These are phyloP conservation scores for Lonchura striata DNA, from an alignment of 2,113 vertebrate genomes.

Conservation along the genomic window DNA sequence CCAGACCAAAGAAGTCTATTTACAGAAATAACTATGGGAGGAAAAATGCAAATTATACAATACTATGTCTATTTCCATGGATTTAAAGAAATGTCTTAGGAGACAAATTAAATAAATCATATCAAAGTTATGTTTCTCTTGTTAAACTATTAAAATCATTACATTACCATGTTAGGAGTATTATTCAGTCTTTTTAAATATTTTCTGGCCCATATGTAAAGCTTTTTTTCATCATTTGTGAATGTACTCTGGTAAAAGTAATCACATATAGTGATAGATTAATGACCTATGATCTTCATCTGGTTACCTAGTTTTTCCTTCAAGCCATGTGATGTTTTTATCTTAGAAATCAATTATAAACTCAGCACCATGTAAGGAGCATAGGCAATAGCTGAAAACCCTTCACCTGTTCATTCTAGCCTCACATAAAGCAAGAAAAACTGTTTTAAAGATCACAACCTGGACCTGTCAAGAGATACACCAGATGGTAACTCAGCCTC, in stretches of 20 bases:
- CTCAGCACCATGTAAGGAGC: background rate
- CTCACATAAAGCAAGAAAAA: background rate
- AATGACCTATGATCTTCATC: background rate
- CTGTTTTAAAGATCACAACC: background rate
- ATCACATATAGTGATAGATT: background rate
- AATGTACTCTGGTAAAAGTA: background rate
- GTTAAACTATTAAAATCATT: background rate
- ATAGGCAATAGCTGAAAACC: background rate
- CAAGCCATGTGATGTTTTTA: background rate
- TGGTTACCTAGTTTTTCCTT: background rate
- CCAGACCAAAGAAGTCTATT: background rate
- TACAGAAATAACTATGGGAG: background rate
- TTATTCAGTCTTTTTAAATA: background rate
- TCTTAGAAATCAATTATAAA: background rate
- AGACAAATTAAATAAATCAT: background rate
- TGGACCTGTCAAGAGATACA: background rate
- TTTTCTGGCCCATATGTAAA: background rate
- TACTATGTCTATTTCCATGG: background rate
- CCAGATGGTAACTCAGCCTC: background rate
- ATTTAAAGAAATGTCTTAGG: background rate
- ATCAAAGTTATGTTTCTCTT: background rate
- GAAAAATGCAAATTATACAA: background rate
- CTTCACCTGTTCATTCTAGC: background rate
- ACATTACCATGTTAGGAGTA: background rate
- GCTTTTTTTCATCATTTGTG: background rate